A percentile compares a stretch with the other conserved stretches of the same genome.
These are phyloP conservation scores for Aix galericulata DNA, from an alignment of 2,113 vertebrate genomes.

Conservation along the genomic window DNA sequence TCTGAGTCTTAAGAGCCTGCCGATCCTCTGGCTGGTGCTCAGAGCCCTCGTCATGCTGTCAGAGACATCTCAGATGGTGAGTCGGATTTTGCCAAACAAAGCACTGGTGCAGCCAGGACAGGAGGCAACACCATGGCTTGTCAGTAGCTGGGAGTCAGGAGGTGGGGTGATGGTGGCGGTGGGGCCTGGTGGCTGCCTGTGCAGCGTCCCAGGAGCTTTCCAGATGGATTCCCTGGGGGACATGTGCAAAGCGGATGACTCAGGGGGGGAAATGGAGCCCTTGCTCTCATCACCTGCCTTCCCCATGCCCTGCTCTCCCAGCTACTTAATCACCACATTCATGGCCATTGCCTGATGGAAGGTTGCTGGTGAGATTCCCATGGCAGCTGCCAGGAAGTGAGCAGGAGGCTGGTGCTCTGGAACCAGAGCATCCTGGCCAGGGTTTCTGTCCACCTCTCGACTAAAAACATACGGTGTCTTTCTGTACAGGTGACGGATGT, in stretches of 20 bases:
- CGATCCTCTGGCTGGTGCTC: too few species aligned
- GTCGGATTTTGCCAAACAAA: too few species aligned
- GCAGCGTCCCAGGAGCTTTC: background rate
- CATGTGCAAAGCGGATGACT: too few species aligned
- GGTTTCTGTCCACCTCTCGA: background rate
- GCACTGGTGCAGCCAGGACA: background rate
- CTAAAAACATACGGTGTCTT: background rate
- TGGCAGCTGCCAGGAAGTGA: background rate
- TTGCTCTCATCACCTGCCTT: background rate
- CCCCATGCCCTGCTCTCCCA: background rate
- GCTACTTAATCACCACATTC: background rate
- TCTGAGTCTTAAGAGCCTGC: too few species aligned
- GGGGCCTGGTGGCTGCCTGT: background rate
- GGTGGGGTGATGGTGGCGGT: background rate
- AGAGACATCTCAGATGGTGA: too few species aligned
- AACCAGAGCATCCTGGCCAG: background rate
- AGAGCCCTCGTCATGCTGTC: too few species aligned
- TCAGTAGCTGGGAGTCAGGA: too few species aligned
- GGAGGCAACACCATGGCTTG: background rate
- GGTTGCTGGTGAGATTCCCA: background rate
- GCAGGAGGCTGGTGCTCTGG: background rate
- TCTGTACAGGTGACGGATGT: background rate
- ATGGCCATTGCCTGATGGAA: background rate
- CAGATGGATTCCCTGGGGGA: too few species aligned
- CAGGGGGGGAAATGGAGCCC: too few species aligned